Base-by-base conservation (phyloP, 2,888 invertebrate genomes). In the Aporophyla lueneburgensis region DNA sequence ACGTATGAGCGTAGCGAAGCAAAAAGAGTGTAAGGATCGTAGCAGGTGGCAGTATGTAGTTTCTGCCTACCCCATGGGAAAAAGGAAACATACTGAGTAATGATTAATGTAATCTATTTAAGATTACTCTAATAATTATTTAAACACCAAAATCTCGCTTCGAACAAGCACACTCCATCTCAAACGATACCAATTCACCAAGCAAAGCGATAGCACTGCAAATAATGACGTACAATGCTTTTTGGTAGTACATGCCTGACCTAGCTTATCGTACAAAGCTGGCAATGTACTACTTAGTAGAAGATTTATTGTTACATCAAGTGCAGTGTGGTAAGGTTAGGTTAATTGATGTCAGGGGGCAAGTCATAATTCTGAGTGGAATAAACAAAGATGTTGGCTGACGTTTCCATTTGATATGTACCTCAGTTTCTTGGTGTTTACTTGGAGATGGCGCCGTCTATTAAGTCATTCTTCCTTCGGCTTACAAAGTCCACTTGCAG, bases 281-380 rank as follows among this genome's bases (percentile, higher is more conserved):
- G 73, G 83, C 73, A 88, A 88, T 89, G 88, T 85, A 89, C 49
- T 65, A 83, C 71, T 62, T 74, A 24, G 40, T 73, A 5, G 7
- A 59, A 63, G 71, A 85, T 85, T 83, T 74, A 87, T 84, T 71
- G 84, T 14, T 21, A 27, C 81, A 78, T 76, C 76, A 84, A 82
- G 80, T 85, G 78, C 71, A 80, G 62, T 71, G 84, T 84, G 72
- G 76, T 83, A 79, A 81, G 89, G 89, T 86, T 84, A 86, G 87
- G 90, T 90, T 93, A 93, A 95, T 94, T 93, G 92, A 89, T 89
- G 93, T 90, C 92, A 91, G 78, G 91, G 94, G 91, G 85, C 93
- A 89, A 86, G 86, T 84, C 89, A 91, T 92, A 91, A 88, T 77
- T 89, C 86, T 83, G 68, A 86, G 76, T 27, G 80, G 40, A 76